phyloP scores from a whole-genome alignment of 2,888 invertebrate genomes.

The Agrotis ipsilon region DNA sequence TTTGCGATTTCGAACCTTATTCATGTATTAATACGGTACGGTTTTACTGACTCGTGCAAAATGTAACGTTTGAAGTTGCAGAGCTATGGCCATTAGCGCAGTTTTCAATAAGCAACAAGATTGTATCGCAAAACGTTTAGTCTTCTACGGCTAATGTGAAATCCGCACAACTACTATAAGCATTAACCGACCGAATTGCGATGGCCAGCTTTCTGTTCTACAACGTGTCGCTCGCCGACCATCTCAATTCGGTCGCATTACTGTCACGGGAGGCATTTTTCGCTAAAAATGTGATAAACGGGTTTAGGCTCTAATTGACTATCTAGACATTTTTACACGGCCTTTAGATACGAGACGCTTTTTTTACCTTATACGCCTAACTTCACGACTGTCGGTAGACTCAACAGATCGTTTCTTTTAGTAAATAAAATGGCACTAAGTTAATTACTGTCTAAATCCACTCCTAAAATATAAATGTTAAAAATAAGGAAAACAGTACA shows the following conservation, averaged over 20 bases:
- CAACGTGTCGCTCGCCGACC: conserved; percentile 40
- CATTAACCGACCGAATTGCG: conserved; percentile 72
- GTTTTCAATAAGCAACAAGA: conserved; percentile 56
- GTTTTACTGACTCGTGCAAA: conserved; percentile 10
- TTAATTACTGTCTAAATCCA: conserved; percentile 89
- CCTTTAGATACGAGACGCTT: conserved; percentile 65
- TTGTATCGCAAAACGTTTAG: conserved; percentile 59
- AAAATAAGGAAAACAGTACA: conserved; percentile 81
- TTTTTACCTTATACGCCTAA: conserved; percentile 69
- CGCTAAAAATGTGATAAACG: conserved; percentile 82
- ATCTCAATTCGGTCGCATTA: conserved; percentile 71
- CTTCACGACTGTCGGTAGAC: conserved; percentile 62
- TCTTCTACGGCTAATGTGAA: conserved; percentile 73
- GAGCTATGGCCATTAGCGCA: conserved; percentile 52
- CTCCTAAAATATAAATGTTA: conserved; percentile 81
- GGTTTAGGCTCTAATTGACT: conserved; percentile 89
- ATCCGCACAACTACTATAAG: conserved; percentile 84
- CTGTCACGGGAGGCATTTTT: conserved; percentile 77
- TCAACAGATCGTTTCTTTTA: conserved; percentile 64
- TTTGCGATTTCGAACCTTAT: conserved; percentile 41
- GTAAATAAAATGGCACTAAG: conserved; percentile 76
- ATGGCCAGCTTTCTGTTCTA: conserved; percentile 53
- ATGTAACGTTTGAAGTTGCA: conserved; percentile 35
- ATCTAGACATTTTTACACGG: conserved; percentile 65
- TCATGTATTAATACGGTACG: not conserved